Conservation (phyloP, 1,140 invertebrate species). For the Tribolium madens region DNA sequence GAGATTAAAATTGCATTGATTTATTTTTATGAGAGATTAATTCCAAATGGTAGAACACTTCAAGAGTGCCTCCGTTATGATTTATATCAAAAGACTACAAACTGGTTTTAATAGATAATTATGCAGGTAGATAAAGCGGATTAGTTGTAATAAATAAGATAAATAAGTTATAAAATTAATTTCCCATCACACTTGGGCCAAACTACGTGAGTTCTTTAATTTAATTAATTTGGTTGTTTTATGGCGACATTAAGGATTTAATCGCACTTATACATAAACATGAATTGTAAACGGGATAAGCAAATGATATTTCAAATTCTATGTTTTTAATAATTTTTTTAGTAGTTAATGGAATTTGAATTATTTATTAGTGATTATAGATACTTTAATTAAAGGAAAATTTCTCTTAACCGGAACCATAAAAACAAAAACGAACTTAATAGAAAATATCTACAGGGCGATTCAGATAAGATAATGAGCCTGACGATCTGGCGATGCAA, state of each 20-base stretch:
- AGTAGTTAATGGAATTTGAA: no score
- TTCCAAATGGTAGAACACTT: not conserved
- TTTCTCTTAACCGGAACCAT: no score
- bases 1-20: not conserved
- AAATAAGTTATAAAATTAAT: slow-evolving; percentile 13
- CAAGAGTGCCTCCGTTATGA: slow-evolving; percentile 11
- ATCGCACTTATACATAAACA: not conserved
- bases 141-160: slow-evolving; percentile 37
- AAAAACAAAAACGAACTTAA: no score
- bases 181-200: not conserved
- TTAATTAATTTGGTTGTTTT: slow-evolving; percentile 7
- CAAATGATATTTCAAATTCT: not conserved
- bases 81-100: slow-evolving; percentile 4
- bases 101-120: slow-evolving; percentile 35
- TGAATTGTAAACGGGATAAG: not conserved
- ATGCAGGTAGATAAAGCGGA: slow-evolving; percentile 12
- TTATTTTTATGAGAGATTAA: slow-evolving; percentile 9
- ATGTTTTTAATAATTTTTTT: not conserved
- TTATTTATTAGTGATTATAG: no score
- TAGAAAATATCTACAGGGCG: no score
- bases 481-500: no score
- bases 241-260: not conserved
- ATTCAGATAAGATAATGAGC: no score
- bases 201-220: not conserved
- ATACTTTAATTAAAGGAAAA: no score